A percentile compares a stretch with the other conserved stretches of the same genome.
Conservation (phyloP, 2,888 invertebrate genomes). For the Eumerus sabulonum region DNA sequence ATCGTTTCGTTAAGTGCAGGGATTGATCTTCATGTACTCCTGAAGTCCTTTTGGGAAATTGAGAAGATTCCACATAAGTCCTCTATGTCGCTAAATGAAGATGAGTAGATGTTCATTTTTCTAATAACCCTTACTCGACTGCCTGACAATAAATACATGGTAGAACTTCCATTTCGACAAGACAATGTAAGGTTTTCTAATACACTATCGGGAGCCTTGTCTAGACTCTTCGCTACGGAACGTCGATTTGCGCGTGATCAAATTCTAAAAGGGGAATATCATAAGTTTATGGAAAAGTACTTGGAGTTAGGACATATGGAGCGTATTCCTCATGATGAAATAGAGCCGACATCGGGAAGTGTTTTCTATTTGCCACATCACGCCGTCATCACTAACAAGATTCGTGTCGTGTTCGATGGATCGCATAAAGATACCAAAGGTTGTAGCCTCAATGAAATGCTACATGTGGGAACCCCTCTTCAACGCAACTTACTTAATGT, state of each 20-base stretch:
- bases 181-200: neutral
- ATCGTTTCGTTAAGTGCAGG: neutral
- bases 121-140: neutral
- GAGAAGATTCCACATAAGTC: neutral
- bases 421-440: conserved; percentile 1
- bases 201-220: neutral
- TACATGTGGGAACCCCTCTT: conserved; percentile 15
- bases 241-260: conserved; percentile 10
- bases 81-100: neutral
- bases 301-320: conserved; percentile 13
- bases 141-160: conserved; percentile 11
- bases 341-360: conserved; percentile 4
- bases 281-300: neutral
- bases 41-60: conserved; percentile 1
- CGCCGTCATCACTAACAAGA: no score
- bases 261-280: neutral
- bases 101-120: conserved; percentile 1
- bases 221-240: conserved; percentile 6
- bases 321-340: conserved; percentile 6
- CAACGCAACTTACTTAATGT: conserved; percentile 13
- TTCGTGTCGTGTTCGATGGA: neutral
- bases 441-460: conserved; percentile 3
- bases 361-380: conserved; percentile 7
- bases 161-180: conserved; percentile 10
- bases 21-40: neutral